Evolutionary conservation across 2,113 vertebrate genomes (phyloP).

Genomic region (Ciconia boyciana): DNA sequence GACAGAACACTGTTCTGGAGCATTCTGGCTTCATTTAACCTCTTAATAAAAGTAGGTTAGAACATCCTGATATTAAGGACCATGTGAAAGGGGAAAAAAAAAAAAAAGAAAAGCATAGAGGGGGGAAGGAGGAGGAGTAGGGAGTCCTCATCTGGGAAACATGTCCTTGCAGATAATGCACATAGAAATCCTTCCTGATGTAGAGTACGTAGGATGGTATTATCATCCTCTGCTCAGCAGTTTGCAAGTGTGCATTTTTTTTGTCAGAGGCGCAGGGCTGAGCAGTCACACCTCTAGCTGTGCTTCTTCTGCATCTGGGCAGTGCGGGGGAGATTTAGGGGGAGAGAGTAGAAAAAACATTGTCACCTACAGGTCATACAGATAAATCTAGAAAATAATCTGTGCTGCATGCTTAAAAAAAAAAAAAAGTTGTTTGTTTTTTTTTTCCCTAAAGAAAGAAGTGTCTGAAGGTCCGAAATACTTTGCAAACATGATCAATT

Average conservation of each 20-base stretch:
- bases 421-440: not conserved
- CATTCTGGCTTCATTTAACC: slow-evolving; percentile 55
- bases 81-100: not conserved
- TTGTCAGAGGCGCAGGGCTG: not conserved
- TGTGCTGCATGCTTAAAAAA: not conserved
- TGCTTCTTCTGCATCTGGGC: not conserved
- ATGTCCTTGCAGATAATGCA: not conserved
- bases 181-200: not conserved
- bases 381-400: not conserved
- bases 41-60: slow-evolving; percentile 42
- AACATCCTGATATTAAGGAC: not conserved
- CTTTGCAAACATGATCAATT: not conserved
- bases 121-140: not conserved
- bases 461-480: not conserved
- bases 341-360: not conserved
- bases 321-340: fast-evolving
- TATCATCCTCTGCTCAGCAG: not conserved
- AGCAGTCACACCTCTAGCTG: not conserved
- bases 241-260: not conserved
- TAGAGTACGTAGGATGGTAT: not conserved
- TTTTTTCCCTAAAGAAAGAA: not conserved
- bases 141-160: not conserved
- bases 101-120: not conserved
- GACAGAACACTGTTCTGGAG: slow-evolving; percentile 32
- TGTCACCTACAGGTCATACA: not conserved